Conservation (phyloP, 2,888 invertebrate genomes). For the Anthophora plumipes region DNA sequence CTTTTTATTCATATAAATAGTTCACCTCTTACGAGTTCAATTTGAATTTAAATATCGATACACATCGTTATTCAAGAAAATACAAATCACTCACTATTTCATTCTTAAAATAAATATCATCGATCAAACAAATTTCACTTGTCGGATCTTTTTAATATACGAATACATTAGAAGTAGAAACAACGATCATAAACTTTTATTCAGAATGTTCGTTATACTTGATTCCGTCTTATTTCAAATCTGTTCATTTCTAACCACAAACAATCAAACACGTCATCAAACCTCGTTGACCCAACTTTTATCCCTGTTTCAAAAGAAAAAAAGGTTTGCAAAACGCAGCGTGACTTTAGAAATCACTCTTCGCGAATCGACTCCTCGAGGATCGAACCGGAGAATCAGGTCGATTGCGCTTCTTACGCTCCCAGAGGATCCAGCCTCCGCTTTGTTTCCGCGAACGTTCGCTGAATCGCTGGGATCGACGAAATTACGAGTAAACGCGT, state of each 20-base stretch:
- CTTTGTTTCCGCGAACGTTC: slow-evolving; percentile 18
- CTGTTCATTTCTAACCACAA: too few species aligned
- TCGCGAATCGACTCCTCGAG: not conserved
- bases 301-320: not conserved
- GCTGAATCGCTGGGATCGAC: slow-evolving; percentile 5
- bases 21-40: not conserved
- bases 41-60: not conserved
- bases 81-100: not conserved
- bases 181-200: too few species aligned
- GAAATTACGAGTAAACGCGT: slow-evolving; percentile 21
- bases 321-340: not conserved
- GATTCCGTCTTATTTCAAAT: too few species aligned
- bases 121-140: too few species aligned
- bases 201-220: too few species aligned
- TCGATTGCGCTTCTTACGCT: slow-evolving; percentile 27
- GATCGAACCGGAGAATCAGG: slow-evolving; percentile 17
- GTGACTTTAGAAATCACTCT: not conserved
- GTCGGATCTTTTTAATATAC: too few species aligned
- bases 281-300: not conserved
- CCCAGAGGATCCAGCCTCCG: slow-evolving; percentile 10
- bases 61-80: not conserved
- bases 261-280: not conserved
- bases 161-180: too few species aligned
- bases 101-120: too few species aligned
- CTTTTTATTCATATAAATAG: too few species aligned